Evolutionary conservation across 2,888 invertebrate species (phyloP).

Genomic region (Torymus auratus): DNA sequence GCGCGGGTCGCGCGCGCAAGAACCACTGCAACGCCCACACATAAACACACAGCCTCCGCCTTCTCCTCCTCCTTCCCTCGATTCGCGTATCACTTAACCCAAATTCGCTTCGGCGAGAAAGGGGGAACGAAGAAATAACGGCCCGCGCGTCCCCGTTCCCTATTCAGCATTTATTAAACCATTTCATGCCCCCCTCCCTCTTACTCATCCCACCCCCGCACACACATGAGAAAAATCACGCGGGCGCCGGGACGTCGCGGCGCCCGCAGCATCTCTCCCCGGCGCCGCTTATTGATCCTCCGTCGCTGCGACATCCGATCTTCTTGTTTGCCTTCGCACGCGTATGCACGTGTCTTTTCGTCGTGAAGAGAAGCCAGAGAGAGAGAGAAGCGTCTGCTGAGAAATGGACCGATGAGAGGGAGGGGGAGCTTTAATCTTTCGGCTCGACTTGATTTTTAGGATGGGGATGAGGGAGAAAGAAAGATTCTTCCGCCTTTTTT

Average conservation of each 20-base stretch:
- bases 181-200: neutral
- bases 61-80: neutral
- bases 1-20: too few relatives aligned
- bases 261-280: constrained; percentile 65
- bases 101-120: constrained; percentile 15
- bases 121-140: neutral
- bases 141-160: constrained; percentile 4
- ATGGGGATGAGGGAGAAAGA: neutral
- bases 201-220: too few relatives aligned
- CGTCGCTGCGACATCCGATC: constrained; percentile 20
- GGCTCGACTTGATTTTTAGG: neutral
- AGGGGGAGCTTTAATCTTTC: neutral
- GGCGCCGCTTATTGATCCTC: constrained; percentile 61
- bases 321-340: constrained; percentile 20
- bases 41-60: neutral
- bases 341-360: constrained; percentile 24
- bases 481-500: too few relatives aligned
- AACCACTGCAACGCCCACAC: too few relatives aligned
- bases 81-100: constrained; percentile 33
- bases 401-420: constrained; percentile 3
- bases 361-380: neutral
- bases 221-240: constrained; percentile 22
- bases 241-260: constrained; percentile 71
- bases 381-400: neutral
- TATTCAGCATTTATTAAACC: constrained; percentile 40